These are phyloP conservation scores for Cheilinus undulatus DNA, from an alignment of 2,113 vertebrate genomes.

Conservation along the genomic window DNA sequence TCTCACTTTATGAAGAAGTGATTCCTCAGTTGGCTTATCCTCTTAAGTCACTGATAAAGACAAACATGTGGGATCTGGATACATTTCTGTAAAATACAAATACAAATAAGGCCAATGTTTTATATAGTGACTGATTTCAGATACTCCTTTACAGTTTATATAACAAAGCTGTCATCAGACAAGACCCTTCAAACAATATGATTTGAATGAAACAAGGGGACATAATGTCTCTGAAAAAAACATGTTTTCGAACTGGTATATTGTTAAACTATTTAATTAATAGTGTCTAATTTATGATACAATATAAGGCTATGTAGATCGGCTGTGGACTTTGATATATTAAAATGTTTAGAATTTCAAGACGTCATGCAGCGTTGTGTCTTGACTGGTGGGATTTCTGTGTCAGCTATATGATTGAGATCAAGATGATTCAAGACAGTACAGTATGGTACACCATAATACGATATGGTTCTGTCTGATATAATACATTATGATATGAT, in stretches of 20 bases:
- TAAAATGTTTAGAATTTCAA: background rate
- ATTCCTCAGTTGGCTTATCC: background rate
- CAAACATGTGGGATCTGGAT: background rate
- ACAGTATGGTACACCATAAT: too few relatives aligned
- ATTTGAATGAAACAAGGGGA: background rate
- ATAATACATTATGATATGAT: too few relatives aligned
- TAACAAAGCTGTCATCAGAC: constrained; percentile 11
- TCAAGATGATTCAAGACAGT: too few relatives aligned
- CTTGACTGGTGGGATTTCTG: background rate
- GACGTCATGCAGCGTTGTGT: background rate
- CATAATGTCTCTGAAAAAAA: background rate
- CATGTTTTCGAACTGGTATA: background rate
- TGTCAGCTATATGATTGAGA: too few relatives aligned
- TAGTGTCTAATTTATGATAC: background rate
- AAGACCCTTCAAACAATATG: background rate
- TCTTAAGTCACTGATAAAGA: background rate
- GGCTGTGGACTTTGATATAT: constrained; percentile 15
- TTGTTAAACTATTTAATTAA: background rate
- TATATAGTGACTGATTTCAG: background rate
- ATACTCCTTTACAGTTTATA: background rate
- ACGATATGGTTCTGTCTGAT: too few relatives aligned
- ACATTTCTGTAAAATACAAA: background rate
- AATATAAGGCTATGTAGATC: background rate
- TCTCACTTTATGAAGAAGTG: constrained; percentile 79
- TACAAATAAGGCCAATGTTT: background rate